phyloP scores from a whole-genome alignment of 1,140 invertebrate genomes.

The Stegodyphus dumicola region DNA sequence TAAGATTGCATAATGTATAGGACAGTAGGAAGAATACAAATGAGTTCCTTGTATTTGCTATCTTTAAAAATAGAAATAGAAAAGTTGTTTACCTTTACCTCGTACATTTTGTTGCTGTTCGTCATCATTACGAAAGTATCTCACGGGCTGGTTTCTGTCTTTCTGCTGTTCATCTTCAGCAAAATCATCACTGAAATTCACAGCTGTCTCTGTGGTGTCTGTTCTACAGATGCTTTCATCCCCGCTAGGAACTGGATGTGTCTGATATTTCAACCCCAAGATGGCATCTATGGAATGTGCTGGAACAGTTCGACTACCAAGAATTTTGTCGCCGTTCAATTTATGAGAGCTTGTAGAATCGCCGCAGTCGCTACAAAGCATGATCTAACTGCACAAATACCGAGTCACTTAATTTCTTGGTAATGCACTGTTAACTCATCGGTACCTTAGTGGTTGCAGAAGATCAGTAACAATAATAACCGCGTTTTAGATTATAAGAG shows the following conservation, averaged over 20 bases:
- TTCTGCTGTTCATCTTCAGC: not conserved
- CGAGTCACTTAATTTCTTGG: no score
- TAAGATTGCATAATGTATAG: no score
- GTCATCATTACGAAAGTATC: slow-evolving; percentile 1
- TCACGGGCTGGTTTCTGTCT: not conserved
- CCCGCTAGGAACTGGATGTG: not conserved
- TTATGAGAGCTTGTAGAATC: slow-evolving; percentile 33
- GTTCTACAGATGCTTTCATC: not conserved
- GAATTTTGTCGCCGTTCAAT: slow-evolving; percentile 5
- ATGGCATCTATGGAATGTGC: slow-evolving; percentile 67
- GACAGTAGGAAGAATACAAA: no score
- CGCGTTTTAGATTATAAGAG: no score
- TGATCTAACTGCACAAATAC: not conserved
- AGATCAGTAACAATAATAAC: no score
- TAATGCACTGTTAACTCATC: no score
- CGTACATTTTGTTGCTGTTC: not conserved
- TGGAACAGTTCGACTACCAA: slow-evolving; percentile 10
- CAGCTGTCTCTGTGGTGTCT: not conserved
- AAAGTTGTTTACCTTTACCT: slow-evolving; percentile 5
- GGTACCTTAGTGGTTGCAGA: no score
- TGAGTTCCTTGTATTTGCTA: no score
- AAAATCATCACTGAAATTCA: slow-evolving; percentile 15
- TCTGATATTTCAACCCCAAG: slow-evolving; percentile 63
- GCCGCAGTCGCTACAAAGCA: slow-evolving; percentile 40
- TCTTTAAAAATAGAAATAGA: not conserved